Base-by-base conservation (phyloP, 1,140 invertebrate genomes). In the Magallana gigas region DNA sequence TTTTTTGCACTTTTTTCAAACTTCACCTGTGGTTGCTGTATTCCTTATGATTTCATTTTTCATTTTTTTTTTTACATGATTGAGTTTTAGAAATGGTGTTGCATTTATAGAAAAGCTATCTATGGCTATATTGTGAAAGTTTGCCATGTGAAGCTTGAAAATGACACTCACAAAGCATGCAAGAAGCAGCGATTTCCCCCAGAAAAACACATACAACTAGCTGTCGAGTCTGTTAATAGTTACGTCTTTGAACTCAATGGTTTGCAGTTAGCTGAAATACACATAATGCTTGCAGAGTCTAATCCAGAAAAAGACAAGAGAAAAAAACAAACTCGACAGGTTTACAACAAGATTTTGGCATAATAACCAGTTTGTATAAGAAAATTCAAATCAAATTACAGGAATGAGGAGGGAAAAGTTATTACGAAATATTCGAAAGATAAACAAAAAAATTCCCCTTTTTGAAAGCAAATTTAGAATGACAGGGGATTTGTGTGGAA, bases 151-250 rank as follows among this genome's bases (percentile, higher is more conserved):
- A 29, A 29, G 68, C 68, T 76, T 29, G 68, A 76, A 76, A 76
- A 36, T 76, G 5, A 76, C 68, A 76, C 68, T 76, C 23, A 76
- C 68, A 29, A 76, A 76, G 68, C 68, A 76, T 76, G 68, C 68
- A 76, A 29, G 68, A 76, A 76, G 68, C 68, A 76, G 68, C 68
- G 68, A 76, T 76, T 76, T 76, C 68, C 68, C 68, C 68, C 68
- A 76, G 68, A 76, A 76, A 76, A 76, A 76, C 68, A 76, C 68
- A 76, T 76, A 76, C 68, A 76, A 36, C 68, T 76, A 76, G 23
- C 68, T 76, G 68, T 76, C 68, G 68, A 76, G 68, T 76, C 68
- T 76, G 68, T 76, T 76, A 76, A 48, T 76, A 76, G 11, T 29
- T 29, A 12, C 14, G 68, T 76, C 23, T 29, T 76, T 29, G 36